Evolutionary conservation across 2,797 vertebrate genomes (phyloP).

Genomic region (Mormyrops boulengeri): DNA sequence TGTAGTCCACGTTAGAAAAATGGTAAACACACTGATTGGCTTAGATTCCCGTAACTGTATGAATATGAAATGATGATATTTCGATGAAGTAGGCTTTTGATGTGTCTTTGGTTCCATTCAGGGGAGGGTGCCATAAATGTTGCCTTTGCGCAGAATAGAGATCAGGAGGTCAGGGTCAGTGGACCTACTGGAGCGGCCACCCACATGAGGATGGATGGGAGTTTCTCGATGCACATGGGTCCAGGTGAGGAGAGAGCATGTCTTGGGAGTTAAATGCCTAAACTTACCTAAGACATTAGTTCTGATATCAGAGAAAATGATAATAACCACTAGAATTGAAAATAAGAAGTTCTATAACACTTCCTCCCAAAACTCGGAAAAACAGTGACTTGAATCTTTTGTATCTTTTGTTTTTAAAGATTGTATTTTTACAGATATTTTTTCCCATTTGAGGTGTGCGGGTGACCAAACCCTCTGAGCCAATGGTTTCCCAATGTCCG

Average conservation of each 20-base stretch:
- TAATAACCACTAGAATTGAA: not conserved
- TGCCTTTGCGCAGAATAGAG: slow-evolving; percentile 69
- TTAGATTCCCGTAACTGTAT: not conserved
- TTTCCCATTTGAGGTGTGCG: slow-evolving; percentile 47
- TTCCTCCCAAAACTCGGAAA: not conserved
- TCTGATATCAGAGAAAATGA: not conserved
- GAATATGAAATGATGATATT: not conserved
- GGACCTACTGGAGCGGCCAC: slow-evolving; percentile 77
- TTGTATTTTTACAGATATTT: not conserved
- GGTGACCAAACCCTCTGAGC: not conserved
- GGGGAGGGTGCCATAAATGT: slow-evolving; percentile 96
- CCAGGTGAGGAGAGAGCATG: slow-evolving; percentile 63
- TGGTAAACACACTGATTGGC: not conserved
- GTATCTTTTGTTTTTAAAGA: not conserved
- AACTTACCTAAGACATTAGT: not conserved
- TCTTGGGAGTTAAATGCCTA: not conserved
- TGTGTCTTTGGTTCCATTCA: slow-evolving; percentile 43
- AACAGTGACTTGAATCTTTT: not conserved
- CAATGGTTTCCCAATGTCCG: not conserved
- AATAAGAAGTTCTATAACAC: not conserved
- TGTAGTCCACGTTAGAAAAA: not conserved
- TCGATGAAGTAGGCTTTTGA: not conserved
- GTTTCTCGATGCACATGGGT: slow-evolving; percentile 77
- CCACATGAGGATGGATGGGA: slow-evolving; percentile 80
- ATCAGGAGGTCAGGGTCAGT: slow-evolving; percentile 87